A percentile compares a stretch with the other conserved stretches of the same genome.
Evolutionary conservation across 2,888 invertebrate genomes (phyloP).

Genomic region (Incurvaria masculella): DNA sequence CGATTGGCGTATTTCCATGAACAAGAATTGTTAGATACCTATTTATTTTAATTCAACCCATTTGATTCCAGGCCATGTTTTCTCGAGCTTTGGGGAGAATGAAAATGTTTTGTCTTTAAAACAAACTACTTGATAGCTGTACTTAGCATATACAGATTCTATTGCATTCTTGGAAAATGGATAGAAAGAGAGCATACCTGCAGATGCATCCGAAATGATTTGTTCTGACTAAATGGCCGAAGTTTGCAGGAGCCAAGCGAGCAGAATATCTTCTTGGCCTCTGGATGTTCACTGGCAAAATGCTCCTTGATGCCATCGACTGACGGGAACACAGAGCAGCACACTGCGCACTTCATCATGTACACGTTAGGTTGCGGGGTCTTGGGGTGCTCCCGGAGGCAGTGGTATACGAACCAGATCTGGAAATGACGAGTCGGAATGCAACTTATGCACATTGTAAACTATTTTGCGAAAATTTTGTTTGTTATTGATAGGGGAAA

Average conservation of each 20-base stretch:
- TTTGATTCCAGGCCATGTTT: too few species aligned
- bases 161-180: neutral
- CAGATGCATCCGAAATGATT: constrained; percentile 43
- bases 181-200: constrained; percentile 31
- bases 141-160: too few species aligned
- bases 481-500: too few species aligned
- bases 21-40: too few species aligned
- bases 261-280: constrained; percentile 40
- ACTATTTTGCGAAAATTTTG: too few species aligned
- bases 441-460: too few species aligned
- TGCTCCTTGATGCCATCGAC: constrained; percentile 37
- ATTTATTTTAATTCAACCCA: too few species aligned
- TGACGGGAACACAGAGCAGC: constrained; percentile 30
- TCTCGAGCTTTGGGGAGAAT: too few species aligned
- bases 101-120: too few species aligned
- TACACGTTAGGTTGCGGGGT: constrained; percentile 20
- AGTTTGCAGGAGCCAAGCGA: constrained; percentile 36
- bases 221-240: constrained; percentile 39
- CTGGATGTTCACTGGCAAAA: constrained; percentile 33
- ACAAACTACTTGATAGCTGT: too few species aligned
- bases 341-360: constrained; percentile 40
- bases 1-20: too few species aligned
- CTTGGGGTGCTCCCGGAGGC: constrained; percentile 28
- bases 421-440: too few species aligned
- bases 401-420: constrained; percentile 44